These are phyloP conservation scores for Pipistrellus kuhlii DNA, from an alignment of 2,797 vertebrate genomes.

Conservation along the genomic window DNA sequence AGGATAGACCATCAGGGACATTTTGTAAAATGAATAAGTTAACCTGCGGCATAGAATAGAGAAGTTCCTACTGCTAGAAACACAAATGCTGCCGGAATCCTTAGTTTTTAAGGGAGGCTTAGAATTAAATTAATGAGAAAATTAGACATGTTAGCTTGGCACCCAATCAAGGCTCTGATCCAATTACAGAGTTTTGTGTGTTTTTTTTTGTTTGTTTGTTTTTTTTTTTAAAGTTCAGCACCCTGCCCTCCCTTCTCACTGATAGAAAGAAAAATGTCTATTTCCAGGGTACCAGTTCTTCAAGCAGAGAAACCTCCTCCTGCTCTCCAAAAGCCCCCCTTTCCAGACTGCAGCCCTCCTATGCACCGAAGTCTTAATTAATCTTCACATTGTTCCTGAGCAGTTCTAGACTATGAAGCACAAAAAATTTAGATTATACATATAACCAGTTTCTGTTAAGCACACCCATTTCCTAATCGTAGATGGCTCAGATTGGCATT, in stretches of 20 bases:
- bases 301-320: background rate
- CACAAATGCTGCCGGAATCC: background rate
- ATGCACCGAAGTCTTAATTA: background rate
- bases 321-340: background rate
- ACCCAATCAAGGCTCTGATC: background rate
- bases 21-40: conserved; percentile 13
- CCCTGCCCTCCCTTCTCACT: background rate
- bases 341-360: background rate
- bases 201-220: background rate
- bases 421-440: background rate
- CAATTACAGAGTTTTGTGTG: background rate
- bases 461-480: background rate
- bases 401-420: background rate
- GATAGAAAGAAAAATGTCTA: background rate
- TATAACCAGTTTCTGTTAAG: background rate
- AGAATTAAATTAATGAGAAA: background rate
- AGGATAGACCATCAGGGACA: background rate
- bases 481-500: background rate
- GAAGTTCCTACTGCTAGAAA: background rate
- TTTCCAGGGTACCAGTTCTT: conserved; percentile 1
- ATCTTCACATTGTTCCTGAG: background rate
- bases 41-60: background rate
- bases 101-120: background rate
- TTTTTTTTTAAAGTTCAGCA: background rate
- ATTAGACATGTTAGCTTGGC: background rate